A percentile compares a stretch with the other conserved stretches of the same genome.
Evolutionary conservation across 2,888 invertebrate genomes (phyloP).

Genomic region (Coremacera marginata): DNA sequence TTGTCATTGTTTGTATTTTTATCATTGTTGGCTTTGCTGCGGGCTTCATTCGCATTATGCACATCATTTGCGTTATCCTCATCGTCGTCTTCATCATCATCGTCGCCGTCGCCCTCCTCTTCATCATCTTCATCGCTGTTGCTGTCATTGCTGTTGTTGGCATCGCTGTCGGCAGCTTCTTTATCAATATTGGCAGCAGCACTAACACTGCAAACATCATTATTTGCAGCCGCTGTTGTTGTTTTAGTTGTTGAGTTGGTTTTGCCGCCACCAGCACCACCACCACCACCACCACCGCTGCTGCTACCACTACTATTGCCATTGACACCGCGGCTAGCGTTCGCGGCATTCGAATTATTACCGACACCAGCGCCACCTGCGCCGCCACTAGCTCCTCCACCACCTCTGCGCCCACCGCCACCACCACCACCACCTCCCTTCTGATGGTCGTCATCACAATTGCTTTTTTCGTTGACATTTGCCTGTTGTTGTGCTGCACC

Average conservation of each 20-base stretch:
- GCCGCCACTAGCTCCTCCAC: constrained; percentile 47
- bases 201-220: not conserved
- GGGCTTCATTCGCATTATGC: constrained; percentile 2
- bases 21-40: constrained; percentile 21
- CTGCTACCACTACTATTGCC: constrained; percentile 26
- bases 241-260: constrained; percentile 34
- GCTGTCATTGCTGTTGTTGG: constrained; percentile 10
- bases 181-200: constrained; percentile 4
- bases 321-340: constrained; percentile 41
- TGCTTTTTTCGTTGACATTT: constrained; percentile 38
- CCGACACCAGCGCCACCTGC: constrained; percentile 24
- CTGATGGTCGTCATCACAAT: constrained; percentile 44
- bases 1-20: constrained; percentile 33
- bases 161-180: constrained; percentile 1
- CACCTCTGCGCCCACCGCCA: constrained; percentile 21
- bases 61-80: constrained; percentile 29
- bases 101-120: constrained; percentile 48
- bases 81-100: constrained; percentile 29
- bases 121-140: constrained; percentile 49
- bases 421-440: constrained; percentile 22
- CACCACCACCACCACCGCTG: constrained; percentile 12
- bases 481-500: constrained; percentile 44
- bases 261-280: constrained; percentile 23
- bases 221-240: constrained; percentile 15
- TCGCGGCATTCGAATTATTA: constrained; percentile 45